Conservation (phyloP, 2,797 vertebrate species). For the Spinus pinus region DNA sequence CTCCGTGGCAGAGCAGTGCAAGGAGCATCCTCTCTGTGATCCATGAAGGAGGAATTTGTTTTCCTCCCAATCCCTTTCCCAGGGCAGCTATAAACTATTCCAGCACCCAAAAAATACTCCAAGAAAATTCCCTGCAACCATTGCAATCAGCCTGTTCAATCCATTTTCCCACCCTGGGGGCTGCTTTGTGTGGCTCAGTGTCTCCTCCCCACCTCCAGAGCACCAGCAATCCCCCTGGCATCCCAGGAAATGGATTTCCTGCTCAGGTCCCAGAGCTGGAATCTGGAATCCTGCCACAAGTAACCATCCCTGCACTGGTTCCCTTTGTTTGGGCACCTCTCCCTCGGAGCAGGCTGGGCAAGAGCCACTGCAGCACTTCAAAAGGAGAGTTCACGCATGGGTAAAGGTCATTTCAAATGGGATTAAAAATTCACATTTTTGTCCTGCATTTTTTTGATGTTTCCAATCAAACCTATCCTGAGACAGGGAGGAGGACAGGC, state of each 20-base stretch:
- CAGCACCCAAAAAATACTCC: rapidly evolving
- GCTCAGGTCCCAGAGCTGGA: background rate
- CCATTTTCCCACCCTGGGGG: background rate
- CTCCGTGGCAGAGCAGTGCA: rapidly evolving
- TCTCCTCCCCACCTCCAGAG: background rate
- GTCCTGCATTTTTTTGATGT: background rate
- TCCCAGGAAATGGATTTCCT: background rate
- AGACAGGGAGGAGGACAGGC: background rate
- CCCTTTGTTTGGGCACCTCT: background rate
- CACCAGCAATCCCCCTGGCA: background rate
- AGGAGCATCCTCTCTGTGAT: background rate
- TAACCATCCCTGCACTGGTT: rapidly evolving
- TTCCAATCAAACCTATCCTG: slow-evolving; percentile 32
- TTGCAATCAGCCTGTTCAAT: background rate
- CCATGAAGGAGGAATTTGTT: rapidly evolving
- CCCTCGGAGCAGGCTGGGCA: background rate
- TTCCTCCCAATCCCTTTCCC: background rate
- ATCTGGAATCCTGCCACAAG: background rate
- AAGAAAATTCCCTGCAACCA: background rate
- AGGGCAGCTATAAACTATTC: background rate
- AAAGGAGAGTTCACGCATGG: slow-evolving; percentile 20
- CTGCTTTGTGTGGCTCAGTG: rapidly evolving
- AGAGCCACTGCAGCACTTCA: background rate
- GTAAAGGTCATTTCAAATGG: slow-evolving; percentile 25
- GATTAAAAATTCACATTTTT: slow-evolving; percentile 39